Evolutionary conservation across 2,113 vertebrate genomes (phyloP).

Genomic region (Gymnobelideus leadbeateri): DNA sequence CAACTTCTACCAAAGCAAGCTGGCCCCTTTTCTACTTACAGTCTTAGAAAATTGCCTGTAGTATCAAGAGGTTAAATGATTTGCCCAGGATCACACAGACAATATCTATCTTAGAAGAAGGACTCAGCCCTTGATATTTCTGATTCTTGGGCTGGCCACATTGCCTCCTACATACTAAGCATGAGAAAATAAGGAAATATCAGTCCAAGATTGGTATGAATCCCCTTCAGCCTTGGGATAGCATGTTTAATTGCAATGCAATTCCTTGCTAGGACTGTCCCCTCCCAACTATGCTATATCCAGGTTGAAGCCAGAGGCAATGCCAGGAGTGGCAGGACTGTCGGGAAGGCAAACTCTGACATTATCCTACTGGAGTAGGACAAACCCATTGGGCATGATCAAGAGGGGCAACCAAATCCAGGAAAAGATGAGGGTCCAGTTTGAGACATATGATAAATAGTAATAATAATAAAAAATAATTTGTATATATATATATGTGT

Average conservation of each 20-base stretch:
- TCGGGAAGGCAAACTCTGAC: background rate
- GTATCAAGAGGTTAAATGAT: background rate
- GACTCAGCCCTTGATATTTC: background rate
- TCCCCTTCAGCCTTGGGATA: conserved; percentile 14
- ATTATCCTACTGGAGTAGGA: background rate
- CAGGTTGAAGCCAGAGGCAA: too few species aligned
- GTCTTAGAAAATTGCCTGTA: background rate
- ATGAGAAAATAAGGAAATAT: background rate
- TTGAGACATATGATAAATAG: background rate
- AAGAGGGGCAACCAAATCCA: background rate
- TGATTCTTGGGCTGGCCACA: background rate
- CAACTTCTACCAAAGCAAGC: background rate
- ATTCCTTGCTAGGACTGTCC: background rate
- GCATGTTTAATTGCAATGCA: background rate
- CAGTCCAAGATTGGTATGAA: background rate
- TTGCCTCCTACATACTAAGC: background rate
- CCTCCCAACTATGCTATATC: too few species aligned
- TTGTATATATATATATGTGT: too few species aligned
- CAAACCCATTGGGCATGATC: background rate
- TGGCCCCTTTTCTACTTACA: background rate
- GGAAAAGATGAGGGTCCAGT: background rate
- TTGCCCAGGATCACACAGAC: background rate
- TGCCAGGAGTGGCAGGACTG: too few species aligned
- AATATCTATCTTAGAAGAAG: background rate
- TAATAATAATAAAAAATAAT: background rate